Conservation (phyloP, 2,797 vertebrate species). For the Valencia hispanica region DNA sequence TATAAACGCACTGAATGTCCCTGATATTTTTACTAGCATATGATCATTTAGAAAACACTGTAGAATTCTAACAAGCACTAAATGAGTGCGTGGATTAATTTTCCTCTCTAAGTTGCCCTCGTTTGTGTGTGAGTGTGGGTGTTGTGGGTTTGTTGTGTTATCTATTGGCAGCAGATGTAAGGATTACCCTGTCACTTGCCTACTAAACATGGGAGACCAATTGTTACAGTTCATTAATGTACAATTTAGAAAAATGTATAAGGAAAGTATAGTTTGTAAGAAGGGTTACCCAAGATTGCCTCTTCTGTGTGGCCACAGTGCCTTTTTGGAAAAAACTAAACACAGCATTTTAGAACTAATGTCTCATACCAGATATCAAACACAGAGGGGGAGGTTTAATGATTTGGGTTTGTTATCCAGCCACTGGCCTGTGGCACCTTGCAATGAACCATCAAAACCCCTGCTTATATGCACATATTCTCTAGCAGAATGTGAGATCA, state of each 20-base stretch:
- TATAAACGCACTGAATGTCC: too few relatives aligned
- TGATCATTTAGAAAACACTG: not conserved
- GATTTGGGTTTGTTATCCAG: not conserved
- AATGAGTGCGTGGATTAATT: not conserved
- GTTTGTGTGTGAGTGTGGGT: not conserved
- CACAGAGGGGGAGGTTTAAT: not conserved
- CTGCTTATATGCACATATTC: not conserved
- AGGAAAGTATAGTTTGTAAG: not conserved
- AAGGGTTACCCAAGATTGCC: not conserved
- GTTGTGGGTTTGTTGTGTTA: not conserved
- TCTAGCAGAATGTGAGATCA: not conserved
- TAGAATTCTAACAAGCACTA: too few relatives aligned
- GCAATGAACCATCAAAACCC: not conserved
- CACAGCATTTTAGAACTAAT: not conserved
- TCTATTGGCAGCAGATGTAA: not conserved
- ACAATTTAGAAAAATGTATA: not conserved
- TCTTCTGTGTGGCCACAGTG: not conserved
- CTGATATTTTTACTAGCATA: not conserved
- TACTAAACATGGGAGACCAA: too few relatives aligned
- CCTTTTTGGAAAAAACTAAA: not conserved
- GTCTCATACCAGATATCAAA: not conserved
- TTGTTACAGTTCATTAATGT: not conserved
- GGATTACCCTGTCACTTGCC: not conserved
- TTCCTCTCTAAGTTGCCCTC: not conserved
- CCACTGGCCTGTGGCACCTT: not conserved